Evolutionary conservation across 2,888 invertebrate species (phyloP), one percentile per base, ranked within the genome.

Genomic region (Fragum whitleyi): DNA sequence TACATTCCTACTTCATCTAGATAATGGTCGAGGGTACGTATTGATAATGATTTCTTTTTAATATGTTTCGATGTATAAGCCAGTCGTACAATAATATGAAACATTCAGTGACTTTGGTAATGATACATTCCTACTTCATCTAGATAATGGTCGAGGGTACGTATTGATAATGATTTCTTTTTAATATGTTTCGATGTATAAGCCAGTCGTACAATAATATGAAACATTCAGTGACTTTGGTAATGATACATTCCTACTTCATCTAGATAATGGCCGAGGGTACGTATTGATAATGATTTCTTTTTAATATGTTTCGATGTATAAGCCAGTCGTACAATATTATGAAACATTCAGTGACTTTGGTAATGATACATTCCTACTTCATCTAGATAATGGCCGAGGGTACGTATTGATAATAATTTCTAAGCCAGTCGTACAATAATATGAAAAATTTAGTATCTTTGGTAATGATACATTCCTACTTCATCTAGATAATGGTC

Each of bases 31-130:
- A 87, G 98, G 97, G 94, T 95, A 88, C 91, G 94, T 89, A 16
- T 53, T 47, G n/a, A n/a, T n/a, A n/a, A n/a, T n/a, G n/a, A 28
- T 39, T 47, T 28, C 39, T 2, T 28, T 19, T 28, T 23, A n/a
- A n/a, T n/a, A n/a, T n/a, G n/a, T n/a, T n/a, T n/a, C n/a, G n/a
- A n/a, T n/a, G n/a, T n/a, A n/a, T n/a, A n/a, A n/a, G n/a, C n/a
- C n/a, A n/a, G n/a, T n/a, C n/a, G n/a, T n/a, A 39, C 99, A 99
- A 95, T 99, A 99, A 94, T 99, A 99, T 94, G 99, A 99, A 95
- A 98, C 98, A 1, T 98, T 99, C 95, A 96, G 96, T 93, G 96
- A 97, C 93, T 99, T 98, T 94, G 98, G 98, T 68, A 98, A 98
- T 94, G 97, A 98, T 90, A 97, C 98, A 2, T 98, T 98, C 94